Percentiles rank a stretch among this genome's conserved stretches.
These are phyloP conservation scores for Caenorhabditis becei DNA, from an alignment of 2,888 invertebrate genomes.

Conservation along the genomic window DNA sequence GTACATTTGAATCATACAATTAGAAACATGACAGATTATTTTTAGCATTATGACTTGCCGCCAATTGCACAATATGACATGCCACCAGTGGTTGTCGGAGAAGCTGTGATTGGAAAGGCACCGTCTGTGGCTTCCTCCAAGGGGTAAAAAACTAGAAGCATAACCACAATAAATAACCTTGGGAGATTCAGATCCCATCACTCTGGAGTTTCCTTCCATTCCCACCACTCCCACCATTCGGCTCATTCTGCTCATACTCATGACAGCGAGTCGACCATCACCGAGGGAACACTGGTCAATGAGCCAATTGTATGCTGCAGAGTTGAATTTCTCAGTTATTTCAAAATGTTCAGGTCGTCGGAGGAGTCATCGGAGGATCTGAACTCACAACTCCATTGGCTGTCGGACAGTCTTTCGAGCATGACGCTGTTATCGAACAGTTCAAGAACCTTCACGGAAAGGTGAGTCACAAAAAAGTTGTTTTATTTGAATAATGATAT, in stretches of 20 bases:
- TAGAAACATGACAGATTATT: not conserved
- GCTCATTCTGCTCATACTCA: constrained; percentile 46
- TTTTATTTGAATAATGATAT: not conserved
- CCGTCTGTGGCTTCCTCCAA: constrained; percentile 40
- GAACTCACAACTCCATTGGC: constrained; percentile 54
- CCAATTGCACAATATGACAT: constrained; percentile 53
- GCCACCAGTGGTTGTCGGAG: constrained; percentile 48
- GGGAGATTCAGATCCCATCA: constrained; percentile 30
- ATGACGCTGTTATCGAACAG: constrained; percentile 63
- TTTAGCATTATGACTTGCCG: constrained; percentile 56
- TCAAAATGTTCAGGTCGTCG: constrained; percentile 38
- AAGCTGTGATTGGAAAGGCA: constrained; percentile 33
- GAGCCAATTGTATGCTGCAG: constrained; percentile 57
- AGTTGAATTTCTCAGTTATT: not conserved
- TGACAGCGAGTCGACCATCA: constrained; percentile 58
- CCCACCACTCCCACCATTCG: constrained; percentile 41
- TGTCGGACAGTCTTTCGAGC: constrained; percentile 54
- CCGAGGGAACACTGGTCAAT: constrained; percentile 48
- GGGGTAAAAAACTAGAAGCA: constrained; percentile 3
- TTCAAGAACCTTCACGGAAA: constrained; percentile 61
- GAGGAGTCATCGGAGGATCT: constrained; percentile 34
- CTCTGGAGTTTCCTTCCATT: constrained; percentile 43
- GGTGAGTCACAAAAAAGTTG: not conserved
- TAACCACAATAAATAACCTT: not conserved
- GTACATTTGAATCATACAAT: not conserved